Evolutionary conservation across 2,113 vertebrate species (phyloP).

Genomic region (Pseudorhombus dupliciocellatus): DNA sequence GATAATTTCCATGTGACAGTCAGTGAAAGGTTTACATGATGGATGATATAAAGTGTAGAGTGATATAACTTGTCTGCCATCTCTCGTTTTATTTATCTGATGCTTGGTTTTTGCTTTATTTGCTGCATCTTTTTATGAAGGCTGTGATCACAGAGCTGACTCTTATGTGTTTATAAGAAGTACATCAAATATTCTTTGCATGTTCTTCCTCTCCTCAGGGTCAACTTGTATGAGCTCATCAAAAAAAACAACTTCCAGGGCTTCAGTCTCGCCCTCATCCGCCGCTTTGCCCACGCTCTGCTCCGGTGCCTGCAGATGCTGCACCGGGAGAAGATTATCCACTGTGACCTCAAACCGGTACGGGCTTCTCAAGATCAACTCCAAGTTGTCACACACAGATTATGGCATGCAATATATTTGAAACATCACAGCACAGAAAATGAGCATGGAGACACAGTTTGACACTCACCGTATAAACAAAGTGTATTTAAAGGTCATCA

Average conservation of each 20-base stretch:
- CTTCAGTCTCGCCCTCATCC: slow-evolving; percentile 88
- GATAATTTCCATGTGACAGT: slow-evolving; percentile 26
- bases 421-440: too few species aligned
- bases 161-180: too few species aligned
- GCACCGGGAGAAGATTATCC: slow-evolving; percentile 91
- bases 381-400: background rate
- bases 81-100: too few species aligned
- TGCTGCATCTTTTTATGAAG: too few species aligned
- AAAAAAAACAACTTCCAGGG: slow-evolving; percentile 96
- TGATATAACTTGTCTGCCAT: background rate
- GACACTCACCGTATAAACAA: too few species aligned
- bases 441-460: too few species aligned
- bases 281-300: slow-evolving; percentile 87
- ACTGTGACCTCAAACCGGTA: slow-evolving; percentile 96
- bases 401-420: background rate
- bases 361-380: slow-evolving; percentile 29
- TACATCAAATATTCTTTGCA: too few species aligned
- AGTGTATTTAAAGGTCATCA: too few species aligned
- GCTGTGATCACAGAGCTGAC: background rate
- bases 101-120: too few species aligned
- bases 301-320: slow-evolving; percentile 93
- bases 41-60: too few species aligned
- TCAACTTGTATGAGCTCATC: slow-evolving; percentile 92
- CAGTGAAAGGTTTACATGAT: background rate
- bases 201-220: slow-evolving; percentile 70